These are phyloP conservation scores for Euura saliciscinereae DNA, from an alignment of 1,140 invertebrate genomes.

Conservation along the genomic window DNA sequence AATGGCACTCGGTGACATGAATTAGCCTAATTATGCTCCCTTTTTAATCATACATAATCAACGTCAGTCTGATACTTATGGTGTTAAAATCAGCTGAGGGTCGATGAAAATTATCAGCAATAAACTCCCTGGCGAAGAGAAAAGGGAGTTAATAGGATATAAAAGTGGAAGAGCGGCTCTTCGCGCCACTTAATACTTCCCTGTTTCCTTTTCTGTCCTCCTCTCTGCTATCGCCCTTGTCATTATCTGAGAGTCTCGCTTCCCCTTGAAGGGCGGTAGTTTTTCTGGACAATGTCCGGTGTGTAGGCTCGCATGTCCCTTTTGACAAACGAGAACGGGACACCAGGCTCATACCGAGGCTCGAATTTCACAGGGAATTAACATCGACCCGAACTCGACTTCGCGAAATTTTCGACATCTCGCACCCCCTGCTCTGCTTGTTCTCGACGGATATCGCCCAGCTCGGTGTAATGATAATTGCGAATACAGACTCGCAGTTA, in stretches of 20 bases:
- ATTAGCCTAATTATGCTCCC: too few relatives aligned
- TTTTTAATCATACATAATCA: too few relatives aligned
- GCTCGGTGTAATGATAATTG: too few relatives aligned
- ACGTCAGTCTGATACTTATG: too few relatives aligned
- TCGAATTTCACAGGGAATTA: conserved; percentile 7
- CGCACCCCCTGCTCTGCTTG: too few relatives aligned
- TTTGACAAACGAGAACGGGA: conserved; percentile 2
- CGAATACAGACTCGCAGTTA: too few relatives aligned
- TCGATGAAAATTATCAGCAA: neutral
- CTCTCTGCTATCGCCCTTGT: conserved; percentile 15
- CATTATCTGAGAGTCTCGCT: neutral
- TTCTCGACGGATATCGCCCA: too few relatives aligned
- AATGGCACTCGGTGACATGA: too few relatives aligned
- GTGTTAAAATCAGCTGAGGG: neutral
- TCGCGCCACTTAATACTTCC: conserved; percentile 33
- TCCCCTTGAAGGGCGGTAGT: neutral
- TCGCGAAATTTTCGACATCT: too few relatives aligned
- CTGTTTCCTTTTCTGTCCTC: conserved; percentile 22
- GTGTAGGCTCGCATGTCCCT: neutral
- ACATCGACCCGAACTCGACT: neutral
- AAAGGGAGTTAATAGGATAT: conserved; percentile 40
- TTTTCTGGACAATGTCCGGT: neutral
- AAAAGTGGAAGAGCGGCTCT: conserved; percentile 54
- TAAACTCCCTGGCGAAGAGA: conserved; percentile 16
- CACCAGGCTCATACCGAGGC: neutral